A percentile compares a stretch with the other conserved stretches of the same genome.
Evolutionary conservation across 2,888 invertebrate genomes (phyloP).

Genomic region (Pharmacophagus antenor): DNA sequence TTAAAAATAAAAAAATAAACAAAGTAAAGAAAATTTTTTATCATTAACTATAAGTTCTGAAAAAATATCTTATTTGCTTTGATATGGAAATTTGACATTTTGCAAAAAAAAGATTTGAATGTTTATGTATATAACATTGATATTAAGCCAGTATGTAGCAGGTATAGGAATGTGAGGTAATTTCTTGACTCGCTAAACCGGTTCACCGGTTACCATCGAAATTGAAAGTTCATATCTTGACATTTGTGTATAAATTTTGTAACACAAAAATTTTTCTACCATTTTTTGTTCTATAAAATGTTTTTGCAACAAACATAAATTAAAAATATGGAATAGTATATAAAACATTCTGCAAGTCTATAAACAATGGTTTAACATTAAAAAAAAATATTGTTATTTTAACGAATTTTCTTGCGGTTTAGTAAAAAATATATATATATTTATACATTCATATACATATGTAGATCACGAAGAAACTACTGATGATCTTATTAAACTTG

Average conservation of each 20-base stretch:
- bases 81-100: not conserved
- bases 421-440: no score
- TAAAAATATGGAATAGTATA: not conserved
- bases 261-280: not conserved
- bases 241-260: constrained; percentile 39
- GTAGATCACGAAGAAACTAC: no score
- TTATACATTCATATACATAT: no score
- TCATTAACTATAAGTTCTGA: no score
- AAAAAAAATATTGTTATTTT: no score
- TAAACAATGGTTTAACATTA: no score
- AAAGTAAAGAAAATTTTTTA: no score
- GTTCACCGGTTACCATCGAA: constrained; percentile 44
- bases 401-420: no score
- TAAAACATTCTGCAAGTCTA: constrained; percentile 3
- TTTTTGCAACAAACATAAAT: not conserved
- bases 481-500: no score
- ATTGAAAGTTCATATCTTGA: constrained; percentile 55
- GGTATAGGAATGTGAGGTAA: constrained; percentile 37
- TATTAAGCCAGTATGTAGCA: constrained; percentile 16
- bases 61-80: not conserved
- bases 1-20: no score
- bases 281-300: not conserved
- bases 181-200: constrained; percentile 44
- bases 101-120: not conserved
- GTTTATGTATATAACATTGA: constrained; percentile 20